Conservation (phyloP, 2,797 vertebrate species). For the Coracias cyanogaster region DNA sequence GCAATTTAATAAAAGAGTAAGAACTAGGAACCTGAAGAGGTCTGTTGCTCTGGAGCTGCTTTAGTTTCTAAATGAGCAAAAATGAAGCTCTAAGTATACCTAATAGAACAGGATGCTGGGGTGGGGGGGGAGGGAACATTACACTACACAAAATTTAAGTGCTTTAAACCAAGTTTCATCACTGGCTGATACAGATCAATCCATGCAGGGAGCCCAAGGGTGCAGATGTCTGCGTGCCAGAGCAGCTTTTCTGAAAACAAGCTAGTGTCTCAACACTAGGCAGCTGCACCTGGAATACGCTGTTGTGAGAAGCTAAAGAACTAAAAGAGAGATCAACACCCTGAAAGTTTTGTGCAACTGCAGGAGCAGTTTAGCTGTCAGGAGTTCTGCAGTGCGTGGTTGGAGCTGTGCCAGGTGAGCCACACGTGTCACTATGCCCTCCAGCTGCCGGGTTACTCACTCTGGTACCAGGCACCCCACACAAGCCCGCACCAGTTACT, state of each 20-base stretch:
- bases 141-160: rapidly evolving
- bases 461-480: neutral
- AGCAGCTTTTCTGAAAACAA: neutral
- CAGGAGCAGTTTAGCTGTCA: neutral
- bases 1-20: neutral
- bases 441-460: neutral
- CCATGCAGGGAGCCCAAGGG: neutral
- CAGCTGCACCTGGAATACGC: neutral
- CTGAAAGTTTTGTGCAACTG: neutral
- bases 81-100: neutral
- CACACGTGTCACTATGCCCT: rapidly evolving
- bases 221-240: neutral
- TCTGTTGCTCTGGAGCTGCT: neutral
- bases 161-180: neutral
- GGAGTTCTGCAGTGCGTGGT: rapidly evolving
- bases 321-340: neutral
- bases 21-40: neutral
- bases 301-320: neutral
- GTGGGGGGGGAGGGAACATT: no score
- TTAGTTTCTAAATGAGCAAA: neutral
- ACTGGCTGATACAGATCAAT: neutral
- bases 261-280: neutral
- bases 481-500: neutral
- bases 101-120: neutral
- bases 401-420: neutral